Evolutionary conservation across 2,113 vertebrate species (phyloP), one percentile per base, ranked within the genome.

Genomic region (Carassius auratus): DNA sequence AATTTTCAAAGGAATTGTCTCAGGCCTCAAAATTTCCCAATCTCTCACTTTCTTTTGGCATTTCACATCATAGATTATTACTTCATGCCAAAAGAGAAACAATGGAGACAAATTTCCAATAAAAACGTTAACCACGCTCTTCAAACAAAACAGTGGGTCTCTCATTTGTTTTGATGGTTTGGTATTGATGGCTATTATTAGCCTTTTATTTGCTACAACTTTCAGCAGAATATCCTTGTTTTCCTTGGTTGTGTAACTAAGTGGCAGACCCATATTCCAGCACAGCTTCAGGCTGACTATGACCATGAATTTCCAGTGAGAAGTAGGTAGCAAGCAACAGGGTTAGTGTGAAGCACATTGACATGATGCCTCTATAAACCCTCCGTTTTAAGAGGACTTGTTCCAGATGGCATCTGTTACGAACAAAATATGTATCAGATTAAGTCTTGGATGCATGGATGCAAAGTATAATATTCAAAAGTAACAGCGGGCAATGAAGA

Each of bases 351-450:
- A 84, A 91, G 87, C 91, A 87, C 75, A 87, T 77, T 85, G 90
- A 92, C 88, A 89, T 86, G 87, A 91, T 89, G 90, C 92, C 89
- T 92, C 91, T 87, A 71, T 89, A 90, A 91, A 84, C 86, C 90
- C 92, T 92, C 66, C 91, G 87, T 90, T 92, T 89, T 89, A 87
- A 86, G 86, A 86, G 85, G 89, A 89, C 57, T 69, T 87, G 66
- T 84, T 78, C 90, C 94, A 93, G 91, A 91, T 93, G 93, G 52
- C 91, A 89, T 92, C 77, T 87, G 91, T 94, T 93, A 93, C 8
- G 64, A 5, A 52, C 77, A 48, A 93, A 86, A 87, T 88, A 90
- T 93, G 91, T 90, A 89, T 92, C 90, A 91, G 91, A 89, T 91
- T 89, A 30, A 87, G 88, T 33, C 64, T 85, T 85, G 64, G 85